These are phyloP conservation scores for Limnephilus rhombicus DNA, from an alignment of 2,888 invertebrate genomes.

Conservation along the genomic window DNA sequence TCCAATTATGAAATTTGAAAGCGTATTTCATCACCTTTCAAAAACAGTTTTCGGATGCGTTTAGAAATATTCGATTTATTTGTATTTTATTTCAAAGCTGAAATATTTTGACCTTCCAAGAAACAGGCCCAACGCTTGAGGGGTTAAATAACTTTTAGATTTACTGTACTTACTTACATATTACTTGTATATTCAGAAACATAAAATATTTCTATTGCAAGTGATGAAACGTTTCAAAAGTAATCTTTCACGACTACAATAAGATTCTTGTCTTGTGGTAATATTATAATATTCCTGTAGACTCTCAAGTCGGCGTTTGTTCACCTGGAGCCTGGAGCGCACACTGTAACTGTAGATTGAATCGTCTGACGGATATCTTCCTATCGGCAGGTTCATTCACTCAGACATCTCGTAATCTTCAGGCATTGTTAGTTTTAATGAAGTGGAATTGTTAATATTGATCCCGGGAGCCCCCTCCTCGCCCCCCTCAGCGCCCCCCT, in stretches of 20 bases:
- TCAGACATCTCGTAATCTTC: conserved; percentile 19
- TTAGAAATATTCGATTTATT: too few species aligned
- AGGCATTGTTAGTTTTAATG: conserved; percentile 26
- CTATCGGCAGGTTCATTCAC: conserved; percentile 2
- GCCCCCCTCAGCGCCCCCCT: neutral
- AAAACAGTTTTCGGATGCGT: too few species aligned
- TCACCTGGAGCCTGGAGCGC: neutral
- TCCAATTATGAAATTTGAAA: too few species aligned
- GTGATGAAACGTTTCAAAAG: neutral
- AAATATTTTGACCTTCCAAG: too few species aligned
- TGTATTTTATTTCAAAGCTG: too few species aligned
- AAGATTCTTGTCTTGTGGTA: too few species aligned
- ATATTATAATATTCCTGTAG: neutral
- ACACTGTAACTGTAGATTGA: neutral
- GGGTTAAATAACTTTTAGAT: too few species aligned
- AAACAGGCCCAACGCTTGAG: too few species aligned
- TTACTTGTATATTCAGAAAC: neutral
- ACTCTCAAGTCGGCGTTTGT: neutral
- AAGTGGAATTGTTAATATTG: conserved; percentile 32
- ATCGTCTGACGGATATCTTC: neutral
- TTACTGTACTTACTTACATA: neutral
- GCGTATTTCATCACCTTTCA: too few species aligned
- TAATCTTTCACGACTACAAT: neutral
- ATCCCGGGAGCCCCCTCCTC: neutral
- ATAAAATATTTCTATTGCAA: neutral